These are phyloP conservation scores for Hormaphis cornu DNA, from an alignment of 1,140 invertebrate genomes.

Conservation along the genomic window DNA sequence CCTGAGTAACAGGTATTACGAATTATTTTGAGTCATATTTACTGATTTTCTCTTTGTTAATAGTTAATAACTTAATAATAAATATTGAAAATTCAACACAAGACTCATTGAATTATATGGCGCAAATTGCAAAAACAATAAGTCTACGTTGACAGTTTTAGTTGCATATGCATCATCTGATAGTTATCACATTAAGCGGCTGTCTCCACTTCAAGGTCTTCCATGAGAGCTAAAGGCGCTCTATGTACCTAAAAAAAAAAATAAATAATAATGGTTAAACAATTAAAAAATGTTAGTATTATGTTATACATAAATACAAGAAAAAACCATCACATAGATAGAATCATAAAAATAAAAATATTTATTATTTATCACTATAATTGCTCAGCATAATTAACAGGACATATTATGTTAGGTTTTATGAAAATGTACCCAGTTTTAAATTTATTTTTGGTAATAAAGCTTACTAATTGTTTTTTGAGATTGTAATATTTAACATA, in stretches of 20 bases:
- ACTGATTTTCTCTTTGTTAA: not conserved
- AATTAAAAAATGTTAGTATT: not conserved
- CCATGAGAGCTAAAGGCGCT: conserved; percentile 38
- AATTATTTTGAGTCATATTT: not conserved
- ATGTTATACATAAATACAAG: not conserved
- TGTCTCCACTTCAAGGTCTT: conserved; percentile 35
- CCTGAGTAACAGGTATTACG: not conserved
- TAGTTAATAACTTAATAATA: conserved; percentile 9
- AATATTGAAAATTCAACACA: not conserved
- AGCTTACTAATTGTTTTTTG: too few relatives aligned
- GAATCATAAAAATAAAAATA: too few relatives aligned
- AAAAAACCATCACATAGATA: not conserved
- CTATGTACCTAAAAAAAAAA: conserved; percentile 37
- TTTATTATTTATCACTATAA: too few relatives aligned
- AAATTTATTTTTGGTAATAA: too few relatives aligned
- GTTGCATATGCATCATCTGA: not conserved
- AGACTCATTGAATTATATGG: not conserved
- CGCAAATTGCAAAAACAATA: not conserved
- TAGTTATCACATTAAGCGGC: conserved; percentile 25
- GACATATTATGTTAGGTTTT: too few relatives aligned
- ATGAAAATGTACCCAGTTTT: too few relatives aligned
- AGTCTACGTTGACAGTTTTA: not conserved
- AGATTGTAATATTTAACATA: too few relatives aligned
- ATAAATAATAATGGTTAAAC: not conserved
- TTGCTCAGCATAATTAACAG: too few relatives aligned